A percentile compares a stretch with the other conserved stretches of the same genome.
Evolutionary conservation across 1,140 invertebrate genomes (phyloP).

Genomic region (Doryteuthis pealeii): DNA sequence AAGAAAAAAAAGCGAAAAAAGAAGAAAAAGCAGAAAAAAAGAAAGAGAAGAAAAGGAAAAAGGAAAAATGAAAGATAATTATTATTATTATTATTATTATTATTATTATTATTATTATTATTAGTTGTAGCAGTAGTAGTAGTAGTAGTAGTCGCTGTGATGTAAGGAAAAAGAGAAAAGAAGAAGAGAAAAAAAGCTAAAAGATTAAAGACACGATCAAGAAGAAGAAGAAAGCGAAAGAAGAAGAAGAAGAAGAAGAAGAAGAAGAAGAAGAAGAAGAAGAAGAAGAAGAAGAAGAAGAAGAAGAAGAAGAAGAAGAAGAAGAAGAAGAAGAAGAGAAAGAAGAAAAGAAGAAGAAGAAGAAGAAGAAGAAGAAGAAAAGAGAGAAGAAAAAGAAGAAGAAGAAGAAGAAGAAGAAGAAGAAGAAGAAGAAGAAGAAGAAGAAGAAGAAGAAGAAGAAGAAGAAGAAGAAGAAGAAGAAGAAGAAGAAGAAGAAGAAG

Average conservation of each 20-base stretch:
- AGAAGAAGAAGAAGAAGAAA: background rate
- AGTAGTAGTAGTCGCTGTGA: no score
- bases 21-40: slow-evolving; percentile 6
- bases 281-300: slow-evolving; percentile 12
- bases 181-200: no score
- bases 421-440: background rate
- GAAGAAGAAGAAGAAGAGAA: background rate
- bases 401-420: slow-evolving; percentile 6
- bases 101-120: no score
- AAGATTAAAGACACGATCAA: no score
- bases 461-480: no score
- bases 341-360: background rate
- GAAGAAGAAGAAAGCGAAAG: slow-evolving; percentile 16
- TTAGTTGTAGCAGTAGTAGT: no score
- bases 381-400: background rate
- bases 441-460: no score
- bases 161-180: no score
- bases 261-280: background rate
- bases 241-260: slow-evolving; percentile 13
- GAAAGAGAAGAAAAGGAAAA: slow-evolving; percentile 9
- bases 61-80: no score
- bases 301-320: slow-evolving; percentile 7
- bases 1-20: slow-evolving; percentile 15
- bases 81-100: no score
- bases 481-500: no score